These are phyloP conservation scores for Creontiades dilutus DNA, from an alignment of 2,888 invertebrate species.

Conservation along the genomic window DNA sequence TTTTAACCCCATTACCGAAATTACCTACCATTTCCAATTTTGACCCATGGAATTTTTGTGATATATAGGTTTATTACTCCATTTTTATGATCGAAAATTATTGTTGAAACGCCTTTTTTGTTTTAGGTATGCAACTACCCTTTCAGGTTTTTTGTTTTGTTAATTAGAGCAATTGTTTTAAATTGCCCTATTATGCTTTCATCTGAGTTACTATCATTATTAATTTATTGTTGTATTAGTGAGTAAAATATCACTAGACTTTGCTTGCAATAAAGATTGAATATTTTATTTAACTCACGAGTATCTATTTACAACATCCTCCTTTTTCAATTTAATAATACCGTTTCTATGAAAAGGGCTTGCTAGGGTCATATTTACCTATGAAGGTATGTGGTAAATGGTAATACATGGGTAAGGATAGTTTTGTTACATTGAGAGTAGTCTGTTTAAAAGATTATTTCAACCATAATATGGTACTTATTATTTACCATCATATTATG, in stretches of 20 bases:
- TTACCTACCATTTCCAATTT: neutral
- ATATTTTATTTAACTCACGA: constrained; percentile 4
- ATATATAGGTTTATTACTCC: constrained; percentile 25
- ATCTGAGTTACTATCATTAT: constrained; percentile 31
- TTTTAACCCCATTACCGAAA: neutral
- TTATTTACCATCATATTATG: too few species aligned
- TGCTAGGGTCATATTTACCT: too few species aligned
- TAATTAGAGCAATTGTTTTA: constrained; percentile 31
- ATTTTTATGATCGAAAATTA: constrained; percentile 5
- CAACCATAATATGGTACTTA: too few species aligned
- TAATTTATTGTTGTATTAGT: constrained; percentile 46
- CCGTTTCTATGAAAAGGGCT: too few species aligned
- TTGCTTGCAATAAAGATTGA: constrained; percentile 51
- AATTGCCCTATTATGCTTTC: constrained; percentile 29
- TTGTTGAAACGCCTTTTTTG: constrained; percentile 9
- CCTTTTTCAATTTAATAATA: neutral
- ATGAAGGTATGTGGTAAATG: too few species aligned
- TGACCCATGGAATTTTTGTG: constrained; percentile 23
- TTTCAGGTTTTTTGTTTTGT: constrained; percentile 1
- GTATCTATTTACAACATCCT: neutral
- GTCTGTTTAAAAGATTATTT: too few species aligned
- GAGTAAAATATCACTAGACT: constrained; percentile 39
- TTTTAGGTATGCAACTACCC: neutral
- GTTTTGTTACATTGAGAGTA: too few species aligned
- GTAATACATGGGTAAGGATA: too few species aligned